Evolutionary conservation across 2,888 invertebrate genomes (phyloP).

Genomic region (Anoplius nigerrimus): DNA sequence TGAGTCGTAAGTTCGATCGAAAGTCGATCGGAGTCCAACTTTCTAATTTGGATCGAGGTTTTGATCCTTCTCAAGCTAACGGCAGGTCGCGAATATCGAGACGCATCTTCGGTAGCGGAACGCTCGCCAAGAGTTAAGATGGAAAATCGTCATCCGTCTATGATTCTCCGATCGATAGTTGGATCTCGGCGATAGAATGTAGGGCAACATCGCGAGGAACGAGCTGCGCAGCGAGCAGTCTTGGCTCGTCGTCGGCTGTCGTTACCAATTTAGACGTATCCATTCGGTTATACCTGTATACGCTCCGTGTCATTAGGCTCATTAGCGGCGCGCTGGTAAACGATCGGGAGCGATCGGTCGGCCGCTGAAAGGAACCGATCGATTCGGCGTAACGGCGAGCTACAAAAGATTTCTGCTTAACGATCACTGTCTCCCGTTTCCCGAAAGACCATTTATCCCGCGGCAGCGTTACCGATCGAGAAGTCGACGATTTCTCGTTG

Average conservation of each 20-base stretch:
- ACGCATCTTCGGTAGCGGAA: not conserved
- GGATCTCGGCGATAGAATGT: constrained; percentile 48
- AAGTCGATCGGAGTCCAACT: no score
- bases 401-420: no score
- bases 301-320: constrained; percentile 58
- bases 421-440: no score
- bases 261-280: constrained; percentile 66
- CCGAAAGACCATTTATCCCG: no score
- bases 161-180: constrained; percentile 20
- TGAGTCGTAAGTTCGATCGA: no score
- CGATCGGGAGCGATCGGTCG: constrained; percentile 14
- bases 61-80: no score
- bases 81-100: not conserved
- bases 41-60: no score
- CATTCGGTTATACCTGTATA: constrained; percentile 56
- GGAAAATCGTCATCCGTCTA: not conserved
- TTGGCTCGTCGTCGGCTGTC: constrained; percentile 51
- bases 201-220: constrained; percentile 45
- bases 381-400: no score
- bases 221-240: constrained; percentile 38
- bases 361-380: no score
- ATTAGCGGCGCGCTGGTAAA: constrained; percentile 44
- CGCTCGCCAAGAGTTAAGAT: not conserved
- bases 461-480: no score
- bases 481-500: no score